Evolutionary conservation across 2,797 vertebrate genomes (phyloP).

Genomic region (Cyclura pinguis): DNA sequence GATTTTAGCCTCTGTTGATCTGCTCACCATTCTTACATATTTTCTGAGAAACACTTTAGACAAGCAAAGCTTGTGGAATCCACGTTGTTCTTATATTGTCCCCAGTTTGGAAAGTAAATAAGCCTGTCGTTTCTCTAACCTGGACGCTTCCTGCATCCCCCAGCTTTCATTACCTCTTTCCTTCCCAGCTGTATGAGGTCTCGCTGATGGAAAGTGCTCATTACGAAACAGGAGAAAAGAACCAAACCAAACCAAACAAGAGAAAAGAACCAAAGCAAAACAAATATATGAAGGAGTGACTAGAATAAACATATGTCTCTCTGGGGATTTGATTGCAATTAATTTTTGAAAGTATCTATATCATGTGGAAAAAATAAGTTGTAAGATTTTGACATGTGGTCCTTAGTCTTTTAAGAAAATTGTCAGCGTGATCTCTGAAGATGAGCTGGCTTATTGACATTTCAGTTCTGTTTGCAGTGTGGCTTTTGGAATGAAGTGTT

Average conservation of each 20-base stretch:
- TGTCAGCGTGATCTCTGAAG: neutral
- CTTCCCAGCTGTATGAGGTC: neutral
- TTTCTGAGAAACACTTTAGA: neutral
- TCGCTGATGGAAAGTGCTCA: constrained; percentile 31
- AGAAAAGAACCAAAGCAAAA: neutral
- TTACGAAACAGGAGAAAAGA: constrained; percentile 12
- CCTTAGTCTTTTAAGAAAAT: constrained; percentile 36
- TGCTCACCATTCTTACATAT: neutral
- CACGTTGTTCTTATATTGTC: neutral
- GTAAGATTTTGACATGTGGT: neutral
- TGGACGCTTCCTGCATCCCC: neutral
- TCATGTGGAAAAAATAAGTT: constrained; percentile 40
- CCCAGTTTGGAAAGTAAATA: neutral
- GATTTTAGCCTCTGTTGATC: neutral
- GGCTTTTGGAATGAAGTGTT: constrained; percentile 4
- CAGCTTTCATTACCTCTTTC: neutral
- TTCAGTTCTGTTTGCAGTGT: constrained; percentile 22
- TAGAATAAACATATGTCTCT: constrained; percentile 1
- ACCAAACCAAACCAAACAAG: neutral
- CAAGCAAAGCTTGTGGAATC: neutral
- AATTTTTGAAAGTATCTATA: constrained; percentile 29
- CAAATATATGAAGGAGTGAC: neutral
- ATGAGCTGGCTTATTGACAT: neutral
- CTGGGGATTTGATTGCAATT: constrained; percentile 43
- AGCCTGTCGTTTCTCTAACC: neutral